Evolutionary conservation across 2,888 invertebrate species (phyloP).

Genomic region (Physocephala rufipes): DNA sequence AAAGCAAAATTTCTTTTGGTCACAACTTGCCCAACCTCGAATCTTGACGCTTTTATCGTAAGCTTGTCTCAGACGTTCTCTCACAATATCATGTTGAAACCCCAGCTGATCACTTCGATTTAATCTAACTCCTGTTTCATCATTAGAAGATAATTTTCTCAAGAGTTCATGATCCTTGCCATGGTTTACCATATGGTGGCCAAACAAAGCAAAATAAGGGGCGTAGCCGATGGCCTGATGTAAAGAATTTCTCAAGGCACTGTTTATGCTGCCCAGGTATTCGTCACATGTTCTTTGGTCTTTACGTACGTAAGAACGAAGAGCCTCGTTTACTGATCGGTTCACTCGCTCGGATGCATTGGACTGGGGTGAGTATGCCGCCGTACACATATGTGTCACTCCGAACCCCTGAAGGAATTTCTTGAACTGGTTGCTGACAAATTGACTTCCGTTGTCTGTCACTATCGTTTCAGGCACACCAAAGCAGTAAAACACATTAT

Average conservation of each 20-base stretch:
- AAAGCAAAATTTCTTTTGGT: conserved; percentile 7
- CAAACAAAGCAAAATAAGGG: background rate
- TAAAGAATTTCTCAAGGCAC: background rate
- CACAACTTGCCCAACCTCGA: background rate
- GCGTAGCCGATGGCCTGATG: background rate
- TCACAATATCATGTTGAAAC: background rate
- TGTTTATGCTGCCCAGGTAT: background rate
- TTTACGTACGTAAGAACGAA: conserved; percentile 16
- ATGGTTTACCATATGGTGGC: conserved; percentile 24
- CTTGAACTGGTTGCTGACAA: background rate
- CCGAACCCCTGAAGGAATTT: background rate
- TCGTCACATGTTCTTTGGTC: background rate
- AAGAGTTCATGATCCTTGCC: conserved; percentile 15
- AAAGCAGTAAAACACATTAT: background rate
- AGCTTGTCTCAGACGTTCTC: background rate
- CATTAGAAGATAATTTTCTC: background rate
- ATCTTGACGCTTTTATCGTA: background rate
- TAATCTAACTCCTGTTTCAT: background rate
- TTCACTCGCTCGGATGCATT: conserved; percentile 17
- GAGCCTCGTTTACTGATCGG: conserved; percentile 30
- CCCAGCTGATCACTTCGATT: background rate
- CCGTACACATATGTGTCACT: conserved; percentile 24
- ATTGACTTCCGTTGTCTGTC: conserved; percentile 28
- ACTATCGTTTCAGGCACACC: conserved; percentile 16
- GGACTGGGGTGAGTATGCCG: conserved; percentile 30